Percentiles rank a stretch among this genome's conserved stretches.
Evolutionary conservation across 2,113 vertebrate genomes (phyloP).

Genomic region (Gopherus flavomarginatus): DNA sequence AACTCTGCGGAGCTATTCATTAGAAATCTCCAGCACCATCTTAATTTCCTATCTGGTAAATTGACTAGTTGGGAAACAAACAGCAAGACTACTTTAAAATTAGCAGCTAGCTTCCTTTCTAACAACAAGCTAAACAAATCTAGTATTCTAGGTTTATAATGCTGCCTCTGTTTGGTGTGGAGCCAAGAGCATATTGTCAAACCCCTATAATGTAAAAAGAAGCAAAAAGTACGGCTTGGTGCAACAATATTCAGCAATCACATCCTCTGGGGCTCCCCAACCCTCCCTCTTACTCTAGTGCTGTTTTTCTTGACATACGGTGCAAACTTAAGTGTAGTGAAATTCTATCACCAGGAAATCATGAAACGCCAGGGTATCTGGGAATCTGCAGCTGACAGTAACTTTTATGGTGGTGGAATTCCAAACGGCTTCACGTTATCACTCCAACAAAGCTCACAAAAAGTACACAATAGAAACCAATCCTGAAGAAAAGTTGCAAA

Average conservation of each 20-base stretch:
- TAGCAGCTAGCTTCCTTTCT: not conserved
- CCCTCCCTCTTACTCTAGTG: not conserved
- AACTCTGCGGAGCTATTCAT: not conserved
- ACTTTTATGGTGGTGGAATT: not conserved
- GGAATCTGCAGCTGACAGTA: not conserved
- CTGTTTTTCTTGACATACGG: accelerated
- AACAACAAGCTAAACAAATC: not conserved
- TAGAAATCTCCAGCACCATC: not conserved
- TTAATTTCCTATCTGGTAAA: not conserved
- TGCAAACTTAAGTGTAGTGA: accelerated
- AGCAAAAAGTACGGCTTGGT: accelerated
- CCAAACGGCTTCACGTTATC: accelerated
- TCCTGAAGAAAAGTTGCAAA: not conserved
- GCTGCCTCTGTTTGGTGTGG: accelerated
- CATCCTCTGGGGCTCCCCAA: accelerated
- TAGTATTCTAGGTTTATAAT: not conserved
- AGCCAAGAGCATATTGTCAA: accelerated
- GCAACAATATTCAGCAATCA: accelerated
- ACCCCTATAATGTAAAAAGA: not conserved
- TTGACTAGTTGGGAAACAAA: not conserved
- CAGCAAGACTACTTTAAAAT: not conserved
- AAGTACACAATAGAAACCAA: not conserved
- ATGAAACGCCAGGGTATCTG: not conserved
- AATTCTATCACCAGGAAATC: not conserved
- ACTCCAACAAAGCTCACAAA: not conserved